Percentiles rank a stretch among this genome's conserved stretches.
phyloP scores from a whole-genome alignment of 2,888 invertebrate species.

The Colletes collaris region DNA sequence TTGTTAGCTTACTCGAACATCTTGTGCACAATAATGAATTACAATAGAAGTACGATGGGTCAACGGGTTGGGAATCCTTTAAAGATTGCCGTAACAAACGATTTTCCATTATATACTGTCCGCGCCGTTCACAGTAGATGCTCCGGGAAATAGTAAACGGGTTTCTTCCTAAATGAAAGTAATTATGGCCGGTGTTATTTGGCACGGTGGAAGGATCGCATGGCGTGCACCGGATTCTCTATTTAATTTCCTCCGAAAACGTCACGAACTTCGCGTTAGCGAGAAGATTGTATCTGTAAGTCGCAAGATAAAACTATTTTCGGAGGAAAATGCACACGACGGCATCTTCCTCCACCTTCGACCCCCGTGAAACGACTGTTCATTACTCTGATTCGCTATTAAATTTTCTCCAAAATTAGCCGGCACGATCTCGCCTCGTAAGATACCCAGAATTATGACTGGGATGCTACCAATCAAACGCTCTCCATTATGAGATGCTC shows the following conservation, averaged over 20 bases:
- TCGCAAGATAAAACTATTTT: slow-evolving; percentile 37
- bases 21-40: no score
- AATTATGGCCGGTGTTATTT: slow-evolving; percentile 41
- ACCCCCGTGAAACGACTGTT: not conserved
- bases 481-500: no score
- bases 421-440: slow-evolving; percentile 6
- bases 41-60: no score
- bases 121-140: no score
- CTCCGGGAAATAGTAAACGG: not conserved
- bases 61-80: no score
- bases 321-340: slow-evolving; percentile 26
- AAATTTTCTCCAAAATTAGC: slow-evolving; percentile 47
- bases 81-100: no score
- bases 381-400: slow-evolving; percentile 36
- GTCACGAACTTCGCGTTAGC: slow-evolving; percentile 44
- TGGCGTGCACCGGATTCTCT: slow-evolving; percentile 1
- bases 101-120: no score
- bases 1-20: no score
- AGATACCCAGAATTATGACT: slow-evolving; percentile 7
- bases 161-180: slow-evolving; percentile 32
- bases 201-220: not conserved
- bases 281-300: slow-evolving; percentile 45
- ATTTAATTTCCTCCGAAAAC: slow-evolving; percentile 56
- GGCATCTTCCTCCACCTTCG: not conserved
- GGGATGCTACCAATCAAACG: slow-evolving; percentile 32